Evolutionary conservation across 2,113 vertebrate species (phyloP), one percentile per base, ranked within the genome.

Genomic region (Artemisiospiza belli): DNA sequence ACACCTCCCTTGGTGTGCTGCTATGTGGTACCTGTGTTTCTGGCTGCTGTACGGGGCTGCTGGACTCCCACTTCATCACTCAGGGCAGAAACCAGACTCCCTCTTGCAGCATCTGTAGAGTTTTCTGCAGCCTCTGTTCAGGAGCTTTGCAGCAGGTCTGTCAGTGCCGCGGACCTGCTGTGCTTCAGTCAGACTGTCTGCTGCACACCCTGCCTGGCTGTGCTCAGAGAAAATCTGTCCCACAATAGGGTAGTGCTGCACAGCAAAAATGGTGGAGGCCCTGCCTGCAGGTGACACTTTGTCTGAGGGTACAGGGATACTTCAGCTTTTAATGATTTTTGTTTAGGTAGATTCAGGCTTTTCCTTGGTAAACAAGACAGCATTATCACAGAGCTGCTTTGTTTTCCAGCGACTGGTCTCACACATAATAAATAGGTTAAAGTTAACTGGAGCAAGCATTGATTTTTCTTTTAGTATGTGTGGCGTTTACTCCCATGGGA

Each of bases 371-470:
- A 89, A 91, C 49, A 69, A 87, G 70, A 78, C 74, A 85, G n/a
- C 24, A 37, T 95, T 96, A 91, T 87, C 54, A 91, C 78, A 83
- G 58, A 69, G 33, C 70, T 91, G 74, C 82, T 94, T 95, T 96
- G 85, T 90, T 95, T 94, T 87, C 67, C 62, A 37, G 37, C 47
- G 84, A 47, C 51, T 82, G 55, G 58, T 76, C 78, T 96, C 70
- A 61, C 95, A 91, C 54, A 44, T 83, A 49, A 79, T 90, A 94
- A 91, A 95, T 90, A 91, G 54, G 74, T 90, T 90, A 91, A 91
- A 89, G 87, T 91, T 89, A 95, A 93, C 62, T 79, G 70, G 83
- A 91, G 49, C 44, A 79, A 87, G 44, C 62, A 90, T 69, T 90
- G 90, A 85, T 94, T 96, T 95, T 95, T 94, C 43, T 89, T 43